These are phyloP conservation scores for Gambusia affinis DNA, from an alignment of 2,113 vertebrate genomes.

Conservation along the genomic window DNA sequence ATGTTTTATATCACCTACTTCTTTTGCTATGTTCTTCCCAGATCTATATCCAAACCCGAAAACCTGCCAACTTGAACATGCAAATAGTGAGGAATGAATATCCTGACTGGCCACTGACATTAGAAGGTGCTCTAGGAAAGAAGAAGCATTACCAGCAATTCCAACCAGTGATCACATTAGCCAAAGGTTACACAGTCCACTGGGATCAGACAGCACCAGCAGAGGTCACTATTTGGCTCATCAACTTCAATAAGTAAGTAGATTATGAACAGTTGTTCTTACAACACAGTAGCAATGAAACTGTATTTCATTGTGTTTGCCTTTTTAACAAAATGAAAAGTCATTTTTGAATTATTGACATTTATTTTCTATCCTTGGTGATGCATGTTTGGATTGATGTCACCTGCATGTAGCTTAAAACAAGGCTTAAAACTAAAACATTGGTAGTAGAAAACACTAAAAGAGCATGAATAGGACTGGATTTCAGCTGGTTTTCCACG, in stretches of 20 bases:
- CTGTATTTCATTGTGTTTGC: no score
- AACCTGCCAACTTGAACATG: constrained; percentile 87
- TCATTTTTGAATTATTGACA: no score
- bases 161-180: constrained; percentile 91
- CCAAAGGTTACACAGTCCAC: constrained; percentile 93
- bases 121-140: constrained; percentile 92
- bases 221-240: constrained; percentile 93
- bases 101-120: constrained; percentile 82
- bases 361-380: no score
- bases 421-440: no score
- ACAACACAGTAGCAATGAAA: no score
- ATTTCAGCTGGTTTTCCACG: no score
- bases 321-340: no score
- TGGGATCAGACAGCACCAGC: constrained; percentile 91
- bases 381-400: no score
- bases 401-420: no score
- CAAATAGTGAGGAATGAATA: constrained; percentile 92
- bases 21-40: constrained; percentile 45
- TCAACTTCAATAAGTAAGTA: constrained; percentile 97
- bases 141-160: constrained; percentile 96
- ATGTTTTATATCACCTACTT: neutral
- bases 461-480: no score
- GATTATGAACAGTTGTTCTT: neutral
- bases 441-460: no score
- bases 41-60: constrained; percentile 93